These are phyloP conservation scores for Dione vanillae DNA, from an alignment of 2,888 invertebrate genomes.

Conservation along the genomic window DNA sequence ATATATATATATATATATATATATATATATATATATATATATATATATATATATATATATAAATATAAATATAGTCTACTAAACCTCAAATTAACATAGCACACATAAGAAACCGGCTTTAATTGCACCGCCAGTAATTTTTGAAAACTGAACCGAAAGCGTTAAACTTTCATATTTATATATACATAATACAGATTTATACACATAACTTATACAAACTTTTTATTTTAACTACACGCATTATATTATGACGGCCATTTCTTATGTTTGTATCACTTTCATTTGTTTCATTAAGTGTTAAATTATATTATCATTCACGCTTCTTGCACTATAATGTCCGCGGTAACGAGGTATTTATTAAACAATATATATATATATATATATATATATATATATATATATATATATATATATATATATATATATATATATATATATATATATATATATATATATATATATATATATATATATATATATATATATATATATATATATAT, in stretches of 20 bases:
- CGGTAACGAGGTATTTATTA: slow-evolving; percentile 40
- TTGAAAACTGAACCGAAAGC: background rate
- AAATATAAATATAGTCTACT: too few relatives aligned
- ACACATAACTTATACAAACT: background rate
- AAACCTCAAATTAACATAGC: background rate
- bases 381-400: background rate
- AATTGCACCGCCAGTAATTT: background rate
- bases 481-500: too few relatives aligned
- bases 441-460: too few relatives aligned
- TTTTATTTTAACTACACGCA: slow-evolving; percentile 3
- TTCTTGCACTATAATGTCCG: slow-evolving; percentile 66
- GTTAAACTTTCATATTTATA: slow-evolving; percentile 4
- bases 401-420: too few relatives aligned
- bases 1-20: too few relatives aligned
- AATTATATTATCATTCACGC: slow-evolving; percentile 55
- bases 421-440: too few relatives aligned
- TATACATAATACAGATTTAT: background rate
- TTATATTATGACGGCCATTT: slow-evolving; percentile 6
- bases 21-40: too few relatives aligned
- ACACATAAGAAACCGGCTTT: background rate
- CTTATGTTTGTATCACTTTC: slow-evolving; percentile 34
- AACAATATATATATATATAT: background rate
- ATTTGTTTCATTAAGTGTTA: slow-evolving; percentile 15
- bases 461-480: too few relatives aligned
- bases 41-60: too few relatives aligned